Conservation (phyloP, 2,797 vertebrate genomes). For the Trachops cirrhosus region DNA sequence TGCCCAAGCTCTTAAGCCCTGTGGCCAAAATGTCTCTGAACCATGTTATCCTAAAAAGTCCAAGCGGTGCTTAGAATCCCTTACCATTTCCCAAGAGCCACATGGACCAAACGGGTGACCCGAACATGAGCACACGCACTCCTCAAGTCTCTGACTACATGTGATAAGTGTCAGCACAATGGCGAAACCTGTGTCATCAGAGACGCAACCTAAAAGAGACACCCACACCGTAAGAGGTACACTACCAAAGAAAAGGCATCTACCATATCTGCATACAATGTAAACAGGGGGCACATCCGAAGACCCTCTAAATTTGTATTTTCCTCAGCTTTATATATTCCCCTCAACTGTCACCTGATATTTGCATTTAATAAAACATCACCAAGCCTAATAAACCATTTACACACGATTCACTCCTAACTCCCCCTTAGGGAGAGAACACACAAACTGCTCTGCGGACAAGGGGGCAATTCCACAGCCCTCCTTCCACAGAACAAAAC, state of each 20-base stretch:
- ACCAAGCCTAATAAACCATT: conserved; percentile 35
- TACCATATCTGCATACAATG: background rate
- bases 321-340: background rate
- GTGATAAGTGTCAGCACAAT: background rate
- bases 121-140: background rate
- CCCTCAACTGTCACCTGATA: conserved; percentile 29
- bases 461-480: background rate
- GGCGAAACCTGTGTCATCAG: background rate
- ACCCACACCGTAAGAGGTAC: background rate
- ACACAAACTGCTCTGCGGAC: background rate
- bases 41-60: background rate
- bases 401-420: conserved; percentile 7
- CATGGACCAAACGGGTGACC: background rate
- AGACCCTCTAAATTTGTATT: background rate
- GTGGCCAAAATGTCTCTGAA: background rate
- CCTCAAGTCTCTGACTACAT: background rate
- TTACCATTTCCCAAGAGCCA: conserved; percentile 5
- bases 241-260: background rate
- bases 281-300: background rate
- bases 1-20: background rate
- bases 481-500: conserved; percentile 20
- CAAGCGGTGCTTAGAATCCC: background rate
- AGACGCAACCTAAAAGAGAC: background rate
- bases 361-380: conserved; percentile 38
- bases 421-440: conserved; percentile 34